A percentile compares a stretch with the other conserved stretches of the same genome.
These are phyloP conservation scores for Antigone vipio DNA, from an alignment of 2,113 vertebrate genomes.

Conservation along the genomic window DNA sequence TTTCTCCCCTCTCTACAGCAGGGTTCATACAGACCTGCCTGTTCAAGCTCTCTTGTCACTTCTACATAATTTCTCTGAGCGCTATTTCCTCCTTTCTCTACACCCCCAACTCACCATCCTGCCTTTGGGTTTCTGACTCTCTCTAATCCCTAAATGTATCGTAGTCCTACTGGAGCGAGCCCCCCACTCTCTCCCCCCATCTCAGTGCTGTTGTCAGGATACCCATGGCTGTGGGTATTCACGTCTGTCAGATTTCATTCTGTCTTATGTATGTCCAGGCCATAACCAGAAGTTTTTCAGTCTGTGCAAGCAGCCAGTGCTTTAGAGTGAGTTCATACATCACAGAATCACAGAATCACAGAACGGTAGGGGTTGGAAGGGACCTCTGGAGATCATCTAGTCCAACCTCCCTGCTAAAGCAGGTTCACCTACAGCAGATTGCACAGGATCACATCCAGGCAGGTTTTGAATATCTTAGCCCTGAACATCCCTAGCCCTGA, in stretches of 20 bases:
- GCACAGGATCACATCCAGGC: too few species aligned
- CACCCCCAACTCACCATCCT: neutral
- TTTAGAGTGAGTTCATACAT: neutral
- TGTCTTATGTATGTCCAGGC: neutral
- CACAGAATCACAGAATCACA: neutral
- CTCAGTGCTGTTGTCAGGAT: neutral
- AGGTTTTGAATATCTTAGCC: too few species aligned
- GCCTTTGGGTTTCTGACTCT: neutral
- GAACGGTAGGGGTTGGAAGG: too few species aligned
- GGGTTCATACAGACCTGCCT: neutral
- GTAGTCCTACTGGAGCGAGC: neutral
- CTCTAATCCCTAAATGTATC: neutral
- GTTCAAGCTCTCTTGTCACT: neutral
- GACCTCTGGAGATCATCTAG: too few species aligned
- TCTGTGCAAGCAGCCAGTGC: neutral
- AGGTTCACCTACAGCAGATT: too few species aligned
- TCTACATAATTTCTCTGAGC: neutral
- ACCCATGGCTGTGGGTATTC: neutral
- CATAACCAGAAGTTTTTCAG: neutral
- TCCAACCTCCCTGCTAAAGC: too few species aligned
- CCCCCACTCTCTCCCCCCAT: rapidly evolving
- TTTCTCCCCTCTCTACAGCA: neutral
- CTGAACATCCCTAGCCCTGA: neutral
- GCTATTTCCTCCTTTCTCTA: neutral
- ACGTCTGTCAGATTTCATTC: neutral